phyloP scores from a whole-genome alignment of 2,797 vertebrate genomes.

The Loris lydekkerianus region DNA sequence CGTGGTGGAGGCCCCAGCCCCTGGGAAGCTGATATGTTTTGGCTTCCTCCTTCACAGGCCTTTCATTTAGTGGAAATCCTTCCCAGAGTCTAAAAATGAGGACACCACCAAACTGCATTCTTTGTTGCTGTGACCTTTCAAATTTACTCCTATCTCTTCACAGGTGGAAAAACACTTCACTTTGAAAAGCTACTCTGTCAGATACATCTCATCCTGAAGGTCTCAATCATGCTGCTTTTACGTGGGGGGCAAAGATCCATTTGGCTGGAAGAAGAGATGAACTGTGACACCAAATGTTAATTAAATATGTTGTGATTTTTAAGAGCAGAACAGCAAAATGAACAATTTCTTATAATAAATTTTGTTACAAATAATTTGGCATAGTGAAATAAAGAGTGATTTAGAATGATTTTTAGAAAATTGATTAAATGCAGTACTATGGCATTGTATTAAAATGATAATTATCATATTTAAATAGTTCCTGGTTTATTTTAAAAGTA shows the following conservation, averaged over 20 bases:
- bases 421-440: background rate
- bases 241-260: background rate
- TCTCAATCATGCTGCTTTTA: background rate
- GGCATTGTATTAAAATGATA: conserved; percentile 35
- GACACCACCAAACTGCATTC: background rate
- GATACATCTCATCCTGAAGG: background rate
- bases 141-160: background rate
- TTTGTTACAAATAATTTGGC: background rate
- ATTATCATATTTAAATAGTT: conserved; percentile 40
- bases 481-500: conserved; percentile 15
- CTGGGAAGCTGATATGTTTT: background rate
- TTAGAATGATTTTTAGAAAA: conserved; percentile 21
- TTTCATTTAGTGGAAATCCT: background rate
- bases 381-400: background rate
- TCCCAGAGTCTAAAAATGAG: background rate
- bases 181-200: background rate
- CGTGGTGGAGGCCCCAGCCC: background rate
- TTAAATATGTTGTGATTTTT: background rate
- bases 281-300: background rate
- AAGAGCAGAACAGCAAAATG: background rate
- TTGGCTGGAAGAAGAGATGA: background rate
- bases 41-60: background rate
- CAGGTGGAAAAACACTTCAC: background rate
- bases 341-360: background rate
- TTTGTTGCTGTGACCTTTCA: background rate